These are phyloP conservation scores for Formica exsecta DNA, from an alignment of 1,140 invertebrate species.

Conservation along the genomic window DNA sequence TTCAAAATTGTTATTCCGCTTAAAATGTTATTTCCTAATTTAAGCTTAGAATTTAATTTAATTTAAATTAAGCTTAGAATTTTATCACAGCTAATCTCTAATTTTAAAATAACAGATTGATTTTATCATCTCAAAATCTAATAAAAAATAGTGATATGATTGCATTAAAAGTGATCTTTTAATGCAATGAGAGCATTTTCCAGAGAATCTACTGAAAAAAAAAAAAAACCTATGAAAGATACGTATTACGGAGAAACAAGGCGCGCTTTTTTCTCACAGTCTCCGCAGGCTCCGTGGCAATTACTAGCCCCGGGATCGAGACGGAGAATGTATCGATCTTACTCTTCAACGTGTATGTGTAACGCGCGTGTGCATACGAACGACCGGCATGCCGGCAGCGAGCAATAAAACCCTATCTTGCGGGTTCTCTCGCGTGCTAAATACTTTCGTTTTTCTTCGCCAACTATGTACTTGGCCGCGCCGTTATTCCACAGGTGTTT, in stretches of 20 bases:
- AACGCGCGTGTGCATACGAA: slow-evolving; percentile 46
- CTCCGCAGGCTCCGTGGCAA: slow-evolving; percentile 59
- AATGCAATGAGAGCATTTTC: not conserved
- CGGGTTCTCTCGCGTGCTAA: slow-evolving; percentile 74
- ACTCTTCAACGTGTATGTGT: slow-evolving; percentile 64
- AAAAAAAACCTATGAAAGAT: slow-evolving; percentile 1
- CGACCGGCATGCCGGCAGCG: slow-evolving; percentile 59
- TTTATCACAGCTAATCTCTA: not conserved
- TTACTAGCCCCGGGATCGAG: slow-evolving; percentile 58
- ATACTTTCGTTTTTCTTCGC: slow-evolving; percentile 84
- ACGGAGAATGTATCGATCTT: slow-evolving; percentile 68
- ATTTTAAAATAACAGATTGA: not conserved
- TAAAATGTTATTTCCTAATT: not conserved
- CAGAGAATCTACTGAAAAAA: not conserved
- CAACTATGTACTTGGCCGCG: slow-evolving; percentile 85
- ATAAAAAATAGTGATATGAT: too few relatives aligned
- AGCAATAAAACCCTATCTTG: slow-evolving; percentile 77
- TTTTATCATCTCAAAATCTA: not conserved
- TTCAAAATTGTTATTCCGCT: not conserved
- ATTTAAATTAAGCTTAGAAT: not conserved
- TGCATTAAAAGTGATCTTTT: slow-evolving; percentile 23
- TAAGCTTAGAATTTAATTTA: not conserved
- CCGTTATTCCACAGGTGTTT: slow-evolving; percentile 87
- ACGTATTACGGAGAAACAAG: slow-evolving; percentile 21
- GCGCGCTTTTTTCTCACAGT: slow-evolving; percentile 21